Base-by-base conservation (phyloP, 2,888 invertebrate genomes). In the Lathronympha strigana region DNA sequence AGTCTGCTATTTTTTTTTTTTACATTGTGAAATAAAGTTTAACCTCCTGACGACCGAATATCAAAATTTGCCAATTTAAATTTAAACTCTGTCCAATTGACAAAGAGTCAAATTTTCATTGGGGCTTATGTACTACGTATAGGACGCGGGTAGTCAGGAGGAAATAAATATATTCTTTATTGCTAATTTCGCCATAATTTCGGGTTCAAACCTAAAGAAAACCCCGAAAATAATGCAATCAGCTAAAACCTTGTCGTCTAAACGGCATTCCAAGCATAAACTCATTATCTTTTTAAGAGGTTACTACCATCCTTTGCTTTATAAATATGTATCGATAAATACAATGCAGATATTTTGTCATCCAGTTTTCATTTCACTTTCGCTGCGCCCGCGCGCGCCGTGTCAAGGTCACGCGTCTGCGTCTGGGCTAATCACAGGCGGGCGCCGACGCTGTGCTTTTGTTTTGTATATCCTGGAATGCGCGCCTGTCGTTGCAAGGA, bases 321-420 rank as follows among this genome's bases (percentile, higher is more conserved):
- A 43, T 43, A 67, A 64, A 53, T 61, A 61, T 40, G 49, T 45
- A 64, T 54, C 50, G 38, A 51, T 55, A 54, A 9, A 43, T 64
- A 69, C 58, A 66, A 55, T 63, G 63, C 68, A 55, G 67, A 63
- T 67, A 69, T 70, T 72, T 72, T 74, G 64, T 64, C 43, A 31
- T 57, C 40, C 55, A 15, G 72, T 76, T 74, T 75, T 74, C 72
- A 77, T 80, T 80, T 80, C 76, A 82, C 87, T 86, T 85, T 84
- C 82, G 69, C 75, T 71, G 74, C 76, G 73, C 72, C 55, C 49
- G 73, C 72, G 69, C 72, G 71, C 67, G 67, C 36, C 67, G 67
- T 73, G 81, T 79, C 84, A 84, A 84, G 79, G 81, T 76, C 76
- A 64, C 55, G 38, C 31, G 57, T 33, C 57, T 51, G 38, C 31